Conservation (phyloP, 2,113 vertebrate genomes). For the Ovis canadensis region DNA sequence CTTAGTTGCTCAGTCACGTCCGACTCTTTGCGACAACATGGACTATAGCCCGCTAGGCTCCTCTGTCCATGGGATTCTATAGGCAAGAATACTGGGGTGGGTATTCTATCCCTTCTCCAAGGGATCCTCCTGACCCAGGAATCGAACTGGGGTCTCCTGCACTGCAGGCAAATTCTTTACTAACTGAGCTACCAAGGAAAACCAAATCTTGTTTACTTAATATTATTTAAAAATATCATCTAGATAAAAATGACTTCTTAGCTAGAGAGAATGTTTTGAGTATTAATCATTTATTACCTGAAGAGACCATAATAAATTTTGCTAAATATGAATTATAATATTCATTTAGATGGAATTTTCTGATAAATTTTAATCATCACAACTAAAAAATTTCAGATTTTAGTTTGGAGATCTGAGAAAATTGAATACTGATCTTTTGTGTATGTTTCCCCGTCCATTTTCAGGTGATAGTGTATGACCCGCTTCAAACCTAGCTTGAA, state of each 20-base stretch:
- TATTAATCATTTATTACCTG: background rate
- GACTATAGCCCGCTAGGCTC: background rate
- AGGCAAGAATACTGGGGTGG: background rate
- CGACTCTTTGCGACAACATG: rapidly evolving
- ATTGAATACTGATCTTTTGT: background rate
- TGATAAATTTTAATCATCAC: background rate
- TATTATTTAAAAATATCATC: background rate
- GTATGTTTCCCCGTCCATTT: background rate
- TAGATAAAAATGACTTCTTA: background rate
- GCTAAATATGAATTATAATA: background rate
- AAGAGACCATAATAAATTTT: background rate
- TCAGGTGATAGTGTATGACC: background rate
- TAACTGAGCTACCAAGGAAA: background rate
- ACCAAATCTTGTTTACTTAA: background rate
- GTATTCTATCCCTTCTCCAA: background rate
- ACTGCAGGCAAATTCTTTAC: background rate
- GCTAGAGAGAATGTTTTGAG: background rate
- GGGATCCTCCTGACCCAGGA: background rate
- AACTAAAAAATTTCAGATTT: background rate
- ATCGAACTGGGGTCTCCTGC: background rate
- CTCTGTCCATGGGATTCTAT: background rate
- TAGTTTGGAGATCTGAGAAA: background rate
- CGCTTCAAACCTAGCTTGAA: background rate
- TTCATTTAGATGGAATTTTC: constrained; percentile 2
- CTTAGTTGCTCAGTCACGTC: background rate